phyloP scores from a whole-genome alignment of 2,888 invertebrate genomes.

The Epiblema foenella region DNA sequence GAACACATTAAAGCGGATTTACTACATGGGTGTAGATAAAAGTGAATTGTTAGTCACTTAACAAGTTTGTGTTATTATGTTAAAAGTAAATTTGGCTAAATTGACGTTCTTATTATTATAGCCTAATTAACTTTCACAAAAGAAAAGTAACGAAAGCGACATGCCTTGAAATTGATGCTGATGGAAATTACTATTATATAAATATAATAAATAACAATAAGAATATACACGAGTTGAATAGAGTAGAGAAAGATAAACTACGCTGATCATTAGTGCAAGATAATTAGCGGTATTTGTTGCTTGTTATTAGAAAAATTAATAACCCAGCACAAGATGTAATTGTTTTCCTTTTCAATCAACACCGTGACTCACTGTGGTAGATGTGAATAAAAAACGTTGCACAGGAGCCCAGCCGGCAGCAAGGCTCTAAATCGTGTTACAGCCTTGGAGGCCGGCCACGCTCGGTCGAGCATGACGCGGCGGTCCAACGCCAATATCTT shows the following conservation, averaged over 20 bases:
- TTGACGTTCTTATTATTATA: conserved; percentile 19
- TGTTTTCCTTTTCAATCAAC: conserved; percentile 32
- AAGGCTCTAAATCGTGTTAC: conserved; percentile 71
- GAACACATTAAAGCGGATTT: no score
- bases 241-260: not conserved
- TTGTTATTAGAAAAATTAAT: conserved; percentile 23
- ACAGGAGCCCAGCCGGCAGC: conserved; percentile 61
- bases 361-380: conserved; percentile 45
- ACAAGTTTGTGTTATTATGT: conserved; percentile 1
- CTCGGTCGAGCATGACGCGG: conserved; percentile 75
- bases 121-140: conserved; percentile 38
- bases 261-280: conserved; percentile 15
- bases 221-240: not conserved
- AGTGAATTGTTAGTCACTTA: not conserved
- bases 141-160: conserved; percentile 19
- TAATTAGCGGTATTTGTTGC: conserved; percentile 24
- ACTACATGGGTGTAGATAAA: no score
- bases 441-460: conserved; percentile 79
- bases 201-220: conserved; percentile 8
- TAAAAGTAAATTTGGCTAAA: conserved; percentile 17
- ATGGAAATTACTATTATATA: conserved; percentile 10
- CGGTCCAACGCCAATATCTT: conserved; percentile 71
- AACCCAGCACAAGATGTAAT: conserved; percentile 10
- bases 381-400: conserved; percentile 58
- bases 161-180: conserved; percentile 7